Conservation (phyloP, 2,113 vertebrate genomes). For the Zosterops japonicus region DNA sequence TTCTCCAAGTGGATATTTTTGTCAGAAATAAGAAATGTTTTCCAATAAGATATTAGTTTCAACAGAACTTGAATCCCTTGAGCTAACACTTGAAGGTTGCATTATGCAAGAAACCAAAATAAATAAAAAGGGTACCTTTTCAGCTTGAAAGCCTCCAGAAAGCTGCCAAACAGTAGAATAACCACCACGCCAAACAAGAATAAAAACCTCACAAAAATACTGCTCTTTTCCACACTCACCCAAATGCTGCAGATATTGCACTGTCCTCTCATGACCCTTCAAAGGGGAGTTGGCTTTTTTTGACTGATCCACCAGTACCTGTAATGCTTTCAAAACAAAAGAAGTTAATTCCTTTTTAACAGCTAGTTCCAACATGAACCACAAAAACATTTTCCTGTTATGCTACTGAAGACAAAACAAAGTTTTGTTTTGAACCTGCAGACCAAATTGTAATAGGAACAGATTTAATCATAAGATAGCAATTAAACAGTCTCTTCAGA, state of each 20-base stretch:
- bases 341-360: not conserved
- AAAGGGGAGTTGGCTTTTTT: conserved; percentile 97
- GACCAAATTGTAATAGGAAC: not conserved
- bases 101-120: not conserved
- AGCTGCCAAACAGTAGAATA: not conserved
- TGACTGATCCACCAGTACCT: conserved; percentile 95
- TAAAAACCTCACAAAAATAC: not conserved
- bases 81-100: not conserved
- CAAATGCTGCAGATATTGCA: conserved; percentile 95
- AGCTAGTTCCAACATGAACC: not conserved
- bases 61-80: not conserved
- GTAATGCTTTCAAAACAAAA: conserved; percentile 80
- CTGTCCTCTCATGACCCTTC: conserved; percentile 96
- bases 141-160: not conserved
- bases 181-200: not conserved
- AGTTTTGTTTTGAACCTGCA: not conserved
- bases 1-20: not conserved
- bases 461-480: not conserved
- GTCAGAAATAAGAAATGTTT: not conserved
- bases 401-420: not conserved
- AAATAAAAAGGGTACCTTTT: not conserved
- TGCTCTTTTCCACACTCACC: conserved; percentile 74
- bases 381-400: not conserved
- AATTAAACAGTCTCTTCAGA: not conserved
- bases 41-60: not conserved